These are phyloP conservation scores for Jordanella pulchra DNA, from an alignment of 2,797 vertebrate species.

Conservation along the genomic window DNA sequence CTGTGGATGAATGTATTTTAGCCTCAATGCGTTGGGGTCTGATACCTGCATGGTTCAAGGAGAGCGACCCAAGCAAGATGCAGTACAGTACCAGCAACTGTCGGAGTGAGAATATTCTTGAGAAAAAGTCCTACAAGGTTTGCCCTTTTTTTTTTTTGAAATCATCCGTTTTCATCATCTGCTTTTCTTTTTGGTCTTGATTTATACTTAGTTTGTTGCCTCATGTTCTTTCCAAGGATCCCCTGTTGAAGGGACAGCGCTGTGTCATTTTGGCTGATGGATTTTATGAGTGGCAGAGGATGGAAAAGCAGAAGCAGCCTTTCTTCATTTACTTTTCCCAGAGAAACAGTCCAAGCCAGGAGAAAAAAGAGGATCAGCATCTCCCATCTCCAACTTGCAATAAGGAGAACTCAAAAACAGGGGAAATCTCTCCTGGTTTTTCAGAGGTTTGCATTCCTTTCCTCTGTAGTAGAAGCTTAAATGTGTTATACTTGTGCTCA, in stretches of 20 bases:
- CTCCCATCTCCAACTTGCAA: background rate
- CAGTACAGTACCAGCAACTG: constrained; percentile 92
- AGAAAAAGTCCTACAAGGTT: constrained; percentile 93
- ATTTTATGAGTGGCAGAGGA: constrained; percentile 93
- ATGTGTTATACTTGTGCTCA: background rate
- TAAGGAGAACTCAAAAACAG: constrained; percentile 25
- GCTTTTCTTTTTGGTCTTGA: background rate
- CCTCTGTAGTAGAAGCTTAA: background rate
- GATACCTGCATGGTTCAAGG: constrained; percentile 92
- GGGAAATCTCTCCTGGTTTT: constrained; percentile 13
- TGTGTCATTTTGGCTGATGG: constrained; percentile 95
- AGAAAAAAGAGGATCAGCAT: constrained; percentile 15
- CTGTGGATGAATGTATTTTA: constrained; percentile 87
- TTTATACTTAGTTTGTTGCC: constrained; percentile 10
- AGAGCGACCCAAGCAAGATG: constrained; percentile 87
- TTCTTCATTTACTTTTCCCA: constrained; percentile 98
- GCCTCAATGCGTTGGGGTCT: constrained; percentile 96
- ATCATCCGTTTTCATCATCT: too few species aligned
- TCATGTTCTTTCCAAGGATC: constrained; percentile 76
- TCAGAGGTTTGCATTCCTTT: constrained; percentile 46
- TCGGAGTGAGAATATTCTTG: constrained; percentile 90
- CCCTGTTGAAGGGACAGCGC: constrained; percentile 89
- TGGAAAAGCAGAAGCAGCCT: constrained; percentile 83
- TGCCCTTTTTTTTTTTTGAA: background rate
- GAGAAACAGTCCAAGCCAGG: constrained; percentile 19